phyloP scores from a whole-genome alignment of 2,888 invertebrate species.

The Glaucopsyche alexis region DNA sequence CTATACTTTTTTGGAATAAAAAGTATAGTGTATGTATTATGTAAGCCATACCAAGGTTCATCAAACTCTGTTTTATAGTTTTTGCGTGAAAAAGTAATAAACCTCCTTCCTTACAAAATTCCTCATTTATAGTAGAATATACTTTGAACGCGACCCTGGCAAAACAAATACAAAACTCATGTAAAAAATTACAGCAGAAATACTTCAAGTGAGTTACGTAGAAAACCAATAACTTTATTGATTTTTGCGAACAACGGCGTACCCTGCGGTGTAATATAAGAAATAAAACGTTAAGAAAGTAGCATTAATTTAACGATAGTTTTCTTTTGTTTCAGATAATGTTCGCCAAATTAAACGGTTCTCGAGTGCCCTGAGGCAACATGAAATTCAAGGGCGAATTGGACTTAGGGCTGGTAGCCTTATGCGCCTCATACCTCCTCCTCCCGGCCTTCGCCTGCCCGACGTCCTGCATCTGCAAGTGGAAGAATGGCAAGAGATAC shows the following conservation, averaged over 20 bases:
- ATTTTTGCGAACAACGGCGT: slow-evolving; percentile 40
- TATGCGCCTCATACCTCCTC: slow-evolving; percentile 70
- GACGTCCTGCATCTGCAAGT: slow-evolving; percentile 90
- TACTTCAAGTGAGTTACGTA: slow-evolving; percentile 33
- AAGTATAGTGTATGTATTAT: too few relatives aligned
- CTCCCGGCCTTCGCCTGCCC: slow-evolving; percentile 83
- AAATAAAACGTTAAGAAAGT: slow-evolving; percentile 36
- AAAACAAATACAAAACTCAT: slow-evolving; percentile 25
- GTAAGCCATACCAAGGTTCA: too few relatives aligned
- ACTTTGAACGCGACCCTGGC: not conserved
- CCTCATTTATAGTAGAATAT: not conserved
- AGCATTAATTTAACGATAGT: slow-evolving; percentile 39
- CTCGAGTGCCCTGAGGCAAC: slow-evolving; percentile 65
- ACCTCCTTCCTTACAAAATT: too few relatives aligned
- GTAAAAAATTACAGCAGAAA: slow-evolving; percentile 31
- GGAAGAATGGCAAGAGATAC: slow-evolving; percentile 95
- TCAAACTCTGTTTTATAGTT: too few relatives aligned
- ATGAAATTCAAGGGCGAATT: slow-evolving; percentile 65
- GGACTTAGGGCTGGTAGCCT: slow-evolving; percentile 68
- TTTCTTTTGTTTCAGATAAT: slow-evolving; percentile 72
- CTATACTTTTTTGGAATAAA: too few relatives aligned
- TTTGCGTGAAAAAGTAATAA: too few relatives aligned
- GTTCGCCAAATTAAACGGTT: slow-evolving; percentile 49
- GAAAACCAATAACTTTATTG: slow-evolving; percentile 41
- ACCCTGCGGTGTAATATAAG: slow-evolving; percentile 37